phyloP scores from a whole-genome alignment of 2,888 invertebrate species.

The Plagodis pulveraria region DNA sequence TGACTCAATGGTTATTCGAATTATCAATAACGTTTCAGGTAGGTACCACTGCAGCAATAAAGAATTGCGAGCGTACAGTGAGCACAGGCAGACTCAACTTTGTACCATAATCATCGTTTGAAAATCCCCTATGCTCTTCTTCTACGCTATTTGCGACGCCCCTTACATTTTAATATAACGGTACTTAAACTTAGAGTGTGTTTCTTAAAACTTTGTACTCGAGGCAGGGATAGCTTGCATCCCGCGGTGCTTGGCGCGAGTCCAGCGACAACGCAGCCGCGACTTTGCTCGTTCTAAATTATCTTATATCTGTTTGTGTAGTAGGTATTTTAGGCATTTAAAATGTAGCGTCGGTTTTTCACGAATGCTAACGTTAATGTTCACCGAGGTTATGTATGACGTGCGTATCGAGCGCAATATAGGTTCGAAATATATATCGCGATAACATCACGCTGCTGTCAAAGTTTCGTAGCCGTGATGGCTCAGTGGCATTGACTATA shows the following conservation, averaged over 20 bases:
- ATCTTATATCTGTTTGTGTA: slow-evolving; percentile 66
- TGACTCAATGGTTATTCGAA: slow-evolving; percentile 30
- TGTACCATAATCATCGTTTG: slow-evolving; percentile 56
- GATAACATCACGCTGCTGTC: slow-evolving; percentile 43
- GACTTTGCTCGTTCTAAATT: slow-evolving; percentile 60
- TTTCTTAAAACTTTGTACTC: slow-evolving; percentile 61
- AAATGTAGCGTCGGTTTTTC: slow-evolving; percentile 36
- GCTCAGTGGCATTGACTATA: no score
- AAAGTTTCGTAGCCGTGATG: no score
- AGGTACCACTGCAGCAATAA: no score
- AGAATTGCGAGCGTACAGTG: slow-evolving; percentile 56
- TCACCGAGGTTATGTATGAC: slow-evolving; percentile 23
- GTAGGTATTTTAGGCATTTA: slow-evolving; percentile 46
- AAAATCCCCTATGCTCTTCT: slow-evolving; percentile 53
- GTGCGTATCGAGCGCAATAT: slow-evolving; percentile 36
- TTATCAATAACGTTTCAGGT: slow-evolving; percentile 40
- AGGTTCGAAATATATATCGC: slow-evolving; percentile 37
- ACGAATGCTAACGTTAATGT: slow-evolving; percentile 37
- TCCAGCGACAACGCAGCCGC: slow-evolving; percentile 58
- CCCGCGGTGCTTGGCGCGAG: slow-evolving; percentile 58
- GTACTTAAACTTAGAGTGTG: slow-evolving; percentile 59
- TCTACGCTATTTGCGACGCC: slow-evolving; percentile 47
- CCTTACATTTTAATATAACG: slow-evolving; percentile 64
- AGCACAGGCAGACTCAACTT: slow-evolving; percentile 38
- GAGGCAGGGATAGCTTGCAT: slow-evolving; percentile 52